These are phyloP conservation scores for Forbesichthys agassizii DNA, from an alignment of 2,113 vertebrate genomes.

Conservation along the genomic window DNA sequence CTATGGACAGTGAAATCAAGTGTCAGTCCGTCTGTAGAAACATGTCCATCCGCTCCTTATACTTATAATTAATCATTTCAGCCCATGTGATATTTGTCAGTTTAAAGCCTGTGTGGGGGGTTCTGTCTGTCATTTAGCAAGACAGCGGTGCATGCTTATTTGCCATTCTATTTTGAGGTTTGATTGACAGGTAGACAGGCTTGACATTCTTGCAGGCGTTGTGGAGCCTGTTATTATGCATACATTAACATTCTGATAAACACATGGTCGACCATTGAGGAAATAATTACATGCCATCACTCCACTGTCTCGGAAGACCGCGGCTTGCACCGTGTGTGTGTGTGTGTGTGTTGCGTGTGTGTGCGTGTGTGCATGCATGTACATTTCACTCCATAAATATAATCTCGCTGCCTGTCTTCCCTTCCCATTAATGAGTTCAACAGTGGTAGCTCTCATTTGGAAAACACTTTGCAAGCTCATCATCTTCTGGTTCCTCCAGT, in stretches of 20 bases:
- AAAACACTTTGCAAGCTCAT: constrained; percentile 42
- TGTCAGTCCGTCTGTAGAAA: constrained; percentile 33
- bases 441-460: constrained; percentile 43
- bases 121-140: constrained; percentile 81
- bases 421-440: constrained; percentile 53
- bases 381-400: constrained; percentile 53
- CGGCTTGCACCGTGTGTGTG: constrained; percentile 20
- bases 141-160: constrained; percentile 86
- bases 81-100: constrained; percentile 78
- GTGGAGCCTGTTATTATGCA: constrained; percentile 96
- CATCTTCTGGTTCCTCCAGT: constrained; percentile 1
- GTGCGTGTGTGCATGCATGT: background rate
- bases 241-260: constrained; percentile 99
- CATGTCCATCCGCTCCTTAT: constrained; percentile 49
- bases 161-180: constrained; percentile 88
- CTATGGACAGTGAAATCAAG: constrained; percentile 15
- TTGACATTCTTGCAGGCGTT: constrained; percentile 86
- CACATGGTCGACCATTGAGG: constrained; percentile 88
- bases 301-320: constrained; percentile 80
- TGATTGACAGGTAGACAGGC: constrained; percentile 92
- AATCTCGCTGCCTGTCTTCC: constrained; percentile 55
- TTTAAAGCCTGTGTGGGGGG: constrained; percentile 69
- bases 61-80: constrained; percentile 67
- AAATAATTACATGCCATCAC: constrained; percentile 97
- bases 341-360: constrained; percentile 31